Conservation (phyloP, 2,888 invertebrate species). For the Dryobota labecula region DNA sequence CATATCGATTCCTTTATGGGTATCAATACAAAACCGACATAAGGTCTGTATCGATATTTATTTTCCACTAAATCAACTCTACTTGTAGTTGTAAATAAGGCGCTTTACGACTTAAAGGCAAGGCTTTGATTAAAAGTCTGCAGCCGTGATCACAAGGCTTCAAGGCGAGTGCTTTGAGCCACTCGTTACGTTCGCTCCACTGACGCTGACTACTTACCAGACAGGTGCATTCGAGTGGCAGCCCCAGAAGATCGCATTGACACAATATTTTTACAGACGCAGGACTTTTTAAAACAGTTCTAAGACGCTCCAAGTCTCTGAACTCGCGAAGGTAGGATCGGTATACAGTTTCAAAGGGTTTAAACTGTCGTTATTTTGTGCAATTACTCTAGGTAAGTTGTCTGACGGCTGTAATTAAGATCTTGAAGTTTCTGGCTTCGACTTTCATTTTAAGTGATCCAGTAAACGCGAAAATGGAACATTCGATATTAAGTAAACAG, state of each 20-base stretch:
- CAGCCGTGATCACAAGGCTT: constrained; percentile 46
- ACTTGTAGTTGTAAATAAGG: constrained; percentile 17
- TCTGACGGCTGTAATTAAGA: constrained; percentile 36
- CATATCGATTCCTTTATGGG: no score
- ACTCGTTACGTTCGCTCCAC: constrained; percentile 63
- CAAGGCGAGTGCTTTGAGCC: constrained; percentile 47
- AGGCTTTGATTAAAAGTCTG: constrained; percentile 47
- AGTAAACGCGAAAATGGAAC: not conserved
- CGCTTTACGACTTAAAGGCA: constrained; percentile 12
- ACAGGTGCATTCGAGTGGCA: constrained; percentile 35
- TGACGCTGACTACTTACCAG: constrained; percentile 20
- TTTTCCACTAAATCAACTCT: not conserved
- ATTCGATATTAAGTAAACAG: constrained; percentile 14
- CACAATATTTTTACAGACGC: constrained; percentile 10
- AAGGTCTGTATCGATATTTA: constrained; percentile 3
- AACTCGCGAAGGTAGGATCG: not conserved
- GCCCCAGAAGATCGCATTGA: constrained; percentile 16
- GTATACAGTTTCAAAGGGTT: constrained; percentile 27
- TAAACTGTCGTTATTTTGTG: constrained; percentile 25
- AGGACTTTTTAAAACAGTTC: not conserved
- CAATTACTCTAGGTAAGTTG: constrained; percentile 25
- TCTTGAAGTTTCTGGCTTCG: constrained; percentile 18
- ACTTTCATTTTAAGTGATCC: constrained; percentile 20
- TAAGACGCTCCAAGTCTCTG: not conserved
- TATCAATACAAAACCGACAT: not conserved